These are phyloP conservation scores for Drosophila ohnishii DNA, from an alignment of 1,140 invertebrate genomes.

Conservation along the genomic window DNA sequence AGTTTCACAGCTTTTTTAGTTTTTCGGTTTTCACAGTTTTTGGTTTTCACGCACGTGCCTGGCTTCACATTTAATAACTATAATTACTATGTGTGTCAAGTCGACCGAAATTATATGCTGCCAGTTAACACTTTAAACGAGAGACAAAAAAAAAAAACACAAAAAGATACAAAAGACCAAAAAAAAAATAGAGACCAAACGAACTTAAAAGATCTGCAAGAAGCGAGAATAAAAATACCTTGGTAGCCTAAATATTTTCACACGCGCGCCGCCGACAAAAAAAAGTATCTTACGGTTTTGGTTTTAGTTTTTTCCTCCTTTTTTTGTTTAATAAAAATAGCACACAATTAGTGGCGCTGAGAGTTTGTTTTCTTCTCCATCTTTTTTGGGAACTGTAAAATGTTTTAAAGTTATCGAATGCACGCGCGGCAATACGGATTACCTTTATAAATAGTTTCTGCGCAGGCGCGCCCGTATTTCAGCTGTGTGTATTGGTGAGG, in stretches of 20 bases:
- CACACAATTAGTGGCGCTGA: slow-evolving; percentile 73
- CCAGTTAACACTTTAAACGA: slow-evolving; percentile 69
- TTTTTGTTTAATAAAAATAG: slow-evolving; percentile 64
- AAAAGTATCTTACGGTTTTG: slow-evolving; percentile 62
- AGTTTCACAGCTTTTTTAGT: slow-evolving; percentile 35
- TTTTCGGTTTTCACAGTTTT: slow-evolving; percentile 12
- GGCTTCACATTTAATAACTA: slow-evolving; percentile 71
- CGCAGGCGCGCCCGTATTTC: slow-evolving; percentile 67
- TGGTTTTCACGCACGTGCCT: slow-evolving; percentile 63
- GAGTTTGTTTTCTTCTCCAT: slow-evolving; percentile 24
- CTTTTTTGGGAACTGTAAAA: slow-evolving; percentile 53
- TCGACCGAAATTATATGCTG: slow-evolving; percentile 59
- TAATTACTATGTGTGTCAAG: slow-evolving; percentile 73
- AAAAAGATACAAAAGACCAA: slow-evolving; percentile 21
- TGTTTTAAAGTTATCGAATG: slow-evolving; percentile 51
- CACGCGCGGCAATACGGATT: slow-evolving; percentile 3
- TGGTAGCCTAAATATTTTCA: slow-evolving; percentile 74
- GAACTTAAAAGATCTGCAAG: slow-evolving; percentile 33
- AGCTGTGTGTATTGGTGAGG: slow-evolving; percentile 10
- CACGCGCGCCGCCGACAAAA: slow-evolving; percentile 58
- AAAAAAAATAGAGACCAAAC: slow-evolving; percentile 26
- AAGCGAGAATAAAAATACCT: slow-evolving; percentile 54
- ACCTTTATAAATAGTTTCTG: slow-evolving; percentile 70
- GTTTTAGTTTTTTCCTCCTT: slow-evolving; percentile 25
- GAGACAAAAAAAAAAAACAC: slow-evolving; percentile 26